Conservation (phyloP, 2,888 invertebrate species). For the Cataglyphis rosenhaueri region DNA sequence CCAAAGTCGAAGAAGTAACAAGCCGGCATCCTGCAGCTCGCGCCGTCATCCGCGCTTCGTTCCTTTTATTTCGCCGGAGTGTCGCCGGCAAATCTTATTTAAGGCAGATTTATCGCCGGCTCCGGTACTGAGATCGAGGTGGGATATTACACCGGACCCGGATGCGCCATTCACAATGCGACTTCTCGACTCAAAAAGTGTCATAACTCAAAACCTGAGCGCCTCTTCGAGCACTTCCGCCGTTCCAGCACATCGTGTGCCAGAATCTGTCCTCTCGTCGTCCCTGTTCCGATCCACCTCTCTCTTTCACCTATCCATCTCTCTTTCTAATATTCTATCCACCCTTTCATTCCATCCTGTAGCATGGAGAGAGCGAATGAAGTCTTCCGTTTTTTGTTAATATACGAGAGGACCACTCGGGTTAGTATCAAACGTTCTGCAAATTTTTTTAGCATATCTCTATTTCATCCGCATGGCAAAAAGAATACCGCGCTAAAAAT, state of each 20-base stretch:
- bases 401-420: slow-evolving; percentile 52
- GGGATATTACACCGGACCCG: slow-evolving; percentile 79
- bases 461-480: neutral
- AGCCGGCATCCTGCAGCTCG: slow-evolving; percentile 38
- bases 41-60: slow-evolving; percentile 1
- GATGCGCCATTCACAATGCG: slow-evolving; percentile 80
- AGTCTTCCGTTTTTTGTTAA: slow-evolving; percentile 67
- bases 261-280: slow-evolving; percentile 75
- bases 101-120: slow-evolving; percentile 80
- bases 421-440: slow-evolving; percentile 48
- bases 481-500: slow-evolving; percentile 2
- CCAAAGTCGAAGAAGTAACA: slow-evolving; percentile 55
- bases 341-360: slow-evolving; percentile 12
- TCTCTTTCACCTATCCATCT: slow-evolving; percentile 16
- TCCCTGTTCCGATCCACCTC: slow-evolving; percentile 36
- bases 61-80: slow-evolving; percentile 77
- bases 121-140: slow-evolving; percentile 75
- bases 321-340: neutral
- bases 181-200: slow-evolving; percentile 81
- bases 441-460: slow-evolving; percentile 12
- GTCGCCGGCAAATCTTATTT: slow-evolving; percentile 82
- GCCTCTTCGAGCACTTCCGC: slow-evolving; percentile 80
- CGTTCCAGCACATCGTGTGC: slow-evolving; percentile 79
- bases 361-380: slow-evolving; percentile 60
- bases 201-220: slow-evolving; percentile 82